Base-by-base conservation (phyloP, 2,888 invertebrate genomes). In the Platycnemis pennipes region DNA sequence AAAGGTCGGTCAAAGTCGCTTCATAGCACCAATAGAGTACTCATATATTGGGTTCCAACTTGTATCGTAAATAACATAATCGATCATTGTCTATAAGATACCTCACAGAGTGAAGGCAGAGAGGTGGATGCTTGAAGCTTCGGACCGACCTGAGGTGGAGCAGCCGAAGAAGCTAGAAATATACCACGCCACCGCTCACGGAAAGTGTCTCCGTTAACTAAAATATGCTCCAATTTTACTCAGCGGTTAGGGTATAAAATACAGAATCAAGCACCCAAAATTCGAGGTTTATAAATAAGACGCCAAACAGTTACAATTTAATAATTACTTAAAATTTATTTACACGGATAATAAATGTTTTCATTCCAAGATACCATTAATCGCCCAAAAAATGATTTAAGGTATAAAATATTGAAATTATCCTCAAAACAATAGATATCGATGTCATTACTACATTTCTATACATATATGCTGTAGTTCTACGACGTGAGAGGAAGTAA, bases 11-110 rank as follows among this genome's bases (percentile, higher is more conserved):
- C 77, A 37, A 31, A 77, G 77, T 77, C 77, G 37, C 77, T 37
- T 31, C 77, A 77, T 8, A 77, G 37, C 37, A 77, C 77, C 77
- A 37, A 37, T 77, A 77, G 37, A 37, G 3, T 37, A 77, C 77
- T 77, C 77, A 37, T 77, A 26, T 63, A 63, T 63, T 63, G 63
- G 77, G 77, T 37, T 77, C 31, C 77, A 77, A 77, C 77, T 37
- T 77, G 77, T 77, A 37, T 31, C 37, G 37, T 77, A 16, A 77
- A 37, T 77, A 37, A 77, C 77, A 77, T 31, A 37, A 37, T 77
- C 37, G 77, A 37, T 77, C 77, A 37, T 77, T 77, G 77, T 37
- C 77, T 77, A 77, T 77, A 77, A 77, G 37, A 3, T 77, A 77
- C 37, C 37, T 37, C 77, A 77, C 77, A 77, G 37, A 8, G 77